A percentile compares a stretch with the other conserved stretches of the same genome.
Evolutionary conservation across 2,113 vertebrate genomes (phyloP).

Genomic region (Chrysochloris asiatica): DNA sequence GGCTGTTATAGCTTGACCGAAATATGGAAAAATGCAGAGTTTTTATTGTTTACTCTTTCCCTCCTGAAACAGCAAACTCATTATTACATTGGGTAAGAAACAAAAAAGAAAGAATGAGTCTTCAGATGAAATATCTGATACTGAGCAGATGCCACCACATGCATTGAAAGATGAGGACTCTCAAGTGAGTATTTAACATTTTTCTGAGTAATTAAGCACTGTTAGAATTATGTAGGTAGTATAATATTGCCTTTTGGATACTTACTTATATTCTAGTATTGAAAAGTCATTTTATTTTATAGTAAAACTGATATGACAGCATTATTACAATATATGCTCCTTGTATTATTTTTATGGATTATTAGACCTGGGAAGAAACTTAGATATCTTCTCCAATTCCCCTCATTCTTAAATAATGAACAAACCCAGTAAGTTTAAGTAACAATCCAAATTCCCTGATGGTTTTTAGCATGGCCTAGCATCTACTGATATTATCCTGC

Average conservation of each 20-base stretch:
- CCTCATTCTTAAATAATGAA: slow-evolving; percentile 58
- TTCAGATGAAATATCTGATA: slow-evolving; percentile 94
- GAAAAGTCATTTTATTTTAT: slow-evolving; percentile 48
- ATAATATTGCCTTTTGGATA: slow-evolving; percentile 43
- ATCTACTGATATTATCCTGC: slow-evolving; percentile 9
- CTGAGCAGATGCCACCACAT: slow-evolving; percentile 88
- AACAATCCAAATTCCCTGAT: slow-evolving; percentile 40
- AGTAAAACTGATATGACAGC: neutral
- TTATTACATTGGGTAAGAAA: slow-evolving; percentile 97
- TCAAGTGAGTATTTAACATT: slow-evolving; percentile 85
- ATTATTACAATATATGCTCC: slow-evolving; percentile 22
- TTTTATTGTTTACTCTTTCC: slow-evolving; percentile 53
- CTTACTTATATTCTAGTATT: slow-evolving; percentile 31
- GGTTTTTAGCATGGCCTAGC: slow-evolving; percentile 48
- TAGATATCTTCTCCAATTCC: slow-evolving; percentile 17
- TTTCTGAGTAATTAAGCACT: slow-evolving; percentile 30
- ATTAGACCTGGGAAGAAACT: slow-evolving; percentile 54
- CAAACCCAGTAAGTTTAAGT: slow-evolving; percentile 51
- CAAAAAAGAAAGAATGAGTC: slow-evolving; percentile 96
- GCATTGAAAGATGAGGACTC: slow-evolving; percentile 90
- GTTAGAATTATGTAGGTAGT: slow-evolving; percentile 67
- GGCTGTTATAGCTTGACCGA: slow-evolving; percentile 11
- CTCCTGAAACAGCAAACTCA: slow-evolving; percentile 91
- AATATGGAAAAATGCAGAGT: neutral
- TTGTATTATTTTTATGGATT: slow-evolving; percentile 23